Conservation (phyloP, 2,797 vertebrate species). For the Kryptopterus vitreolus region DNA sequence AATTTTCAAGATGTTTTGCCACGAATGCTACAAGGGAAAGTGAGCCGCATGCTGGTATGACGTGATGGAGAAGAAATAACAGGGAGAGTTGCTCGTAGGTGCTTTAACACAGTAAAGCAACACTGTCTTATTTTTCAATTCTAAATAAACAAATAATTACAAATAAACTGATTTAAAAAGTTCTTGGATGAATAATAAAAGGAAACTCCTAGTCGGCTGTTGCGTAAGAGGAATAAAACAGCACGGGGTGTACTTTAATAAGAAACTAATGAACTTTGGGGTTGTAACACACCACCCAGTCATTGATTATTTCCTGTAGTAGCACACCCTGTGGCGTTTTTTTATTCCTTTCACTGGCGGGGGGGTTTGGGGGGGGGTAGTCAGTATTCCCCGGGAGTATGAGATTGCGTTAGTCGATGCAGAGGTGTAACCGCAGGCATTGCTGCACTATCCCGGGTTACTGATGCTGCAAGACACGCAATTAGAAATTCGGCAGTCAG, state of each 20-base stretch:
- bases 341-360: slow-evolving; percentile 7
- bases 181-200: neutral
- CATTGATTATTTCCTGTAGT: neutral
- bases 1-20: neutral
- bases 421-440: slow-evolving; percentile 10
- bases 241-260: neutral
- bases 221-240: neutral
- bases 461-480: slow-evolving; percentile 21
- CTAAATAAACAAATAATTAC: neutral
- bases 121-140: neutral
- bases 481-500: slow-evolving; percentile 15
- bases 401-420: slow-evolving; percentile 3
- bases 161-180: neutral
- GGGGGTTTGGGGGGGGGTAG: no score
- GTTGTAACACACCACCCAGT: neutral
- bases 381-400: slow-evolving; percentile 14
- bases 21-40: neutral
- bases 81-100: neutral
- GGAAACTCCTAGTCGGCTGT: neutral
- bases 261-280: neutral
- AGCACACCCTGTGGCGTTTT: neutral
- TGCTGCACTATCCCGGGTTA: slow-evolving; percentile 12
- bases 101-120: neutral
- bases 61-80: neutral
- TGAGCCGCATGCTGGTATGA: neutral